Evolutionary conservation across 2,888 invertebrate genomes (phyloP).

Genomic region (Biston stratarius): DNA sequence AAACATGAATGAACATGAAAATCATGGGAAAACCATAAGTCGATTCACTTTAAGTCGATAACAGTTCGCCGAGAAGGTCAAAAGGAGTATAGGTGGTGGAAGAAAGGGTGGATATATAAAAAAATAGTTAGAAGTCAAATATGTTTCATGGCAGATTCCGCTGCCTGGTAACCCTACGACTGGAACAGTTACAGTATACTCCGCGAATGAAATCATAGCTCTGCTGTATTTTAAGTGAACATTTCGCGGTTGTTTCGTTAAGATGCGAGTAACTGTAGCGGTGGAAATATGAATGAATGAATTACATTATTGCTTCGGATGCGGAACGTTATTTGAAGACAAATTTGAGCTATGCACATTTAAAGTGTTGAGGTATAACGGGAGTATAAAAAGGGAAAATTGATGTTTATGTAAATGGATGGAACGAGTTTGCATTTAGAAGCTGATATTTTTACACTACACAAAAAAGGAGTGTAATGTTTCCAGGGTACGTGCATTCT

Average conservation of each 20-base stretch:
- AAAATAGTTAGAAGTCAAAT: no score
- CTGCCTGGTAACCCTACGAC: conserved; percentile 10
- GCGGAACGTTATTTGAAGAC: conserved; percentile 25
- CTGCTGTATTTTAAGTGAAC: conserved; percentile 44
- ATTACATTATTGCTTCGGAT: conserved; percentile 34
- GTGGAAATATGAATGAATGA: conserved; percentile 36
- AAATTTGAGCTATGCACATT: conserved; percentile 28
- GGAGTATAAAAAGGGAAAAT: conserved; percentile 11
- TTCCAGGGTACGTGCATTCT: background rate
- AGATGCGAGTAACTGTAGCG: conserved; percentile 29
- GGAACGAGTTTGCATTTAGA: conserved; percentile 1
- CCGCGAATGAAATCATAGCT: conserved; percentile 42
- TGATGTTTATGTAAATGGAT: conserved; percentile 1
- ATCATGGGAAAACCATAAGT: no score
- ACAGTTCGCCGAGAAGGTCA: no score
- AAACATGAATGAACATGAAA: no score
- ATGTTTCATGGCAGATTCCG: no score
- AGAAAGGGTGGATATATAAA: no score
- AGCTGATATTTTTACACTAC: no score
- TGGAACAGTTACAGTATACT: conserved; percentile 28
- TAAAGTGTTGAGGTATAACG: conserved; percentile 23
- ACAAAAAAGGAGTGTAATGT: background rate
- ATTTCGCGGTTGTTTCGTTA: conserved; percentile 41
- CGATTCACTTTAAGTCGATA: no score
- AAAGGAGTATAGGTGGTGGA: no score